These are phyloP conservation scores for Apamea sordens DNA, from an alignment of 2,888 invertebrate species.

Conservation along the genomic window DNA sequence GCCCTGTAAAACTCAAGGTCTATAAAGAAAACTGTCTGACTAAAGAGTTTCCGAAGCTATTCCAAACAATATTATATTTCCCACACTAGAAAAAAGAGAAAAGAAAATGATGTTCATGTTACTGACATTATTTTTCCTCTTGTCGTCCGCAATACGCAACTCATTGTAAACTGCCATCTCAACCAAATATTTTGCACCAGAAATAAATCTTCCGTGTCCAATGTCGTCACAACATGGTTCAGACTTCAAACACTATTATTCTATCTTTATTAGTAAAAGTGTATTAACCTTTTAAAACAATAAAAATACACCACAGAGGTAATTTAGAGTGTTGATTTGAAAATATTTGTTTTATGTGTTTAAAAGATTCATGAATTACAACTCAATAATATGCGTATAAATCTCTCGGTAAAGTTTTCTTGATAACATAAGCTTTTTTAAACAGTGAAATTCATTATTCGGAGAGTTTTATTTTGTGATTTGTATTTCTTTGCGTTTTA, in stretches of 20 bases:
- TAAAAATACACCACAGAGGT: neutral
- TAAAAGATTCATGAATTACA: slow-evolving; percentile 26
- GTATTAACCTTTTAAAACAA: slow-evolving; percentile 34
- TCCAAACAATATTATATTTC: neutral
- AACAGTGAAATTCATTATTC: slow-evolving; percentile 12
- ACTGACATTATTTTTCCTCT: slow-evolving; percentile 20
- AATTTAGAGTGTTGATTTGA: slow-evolving; percentile 10
- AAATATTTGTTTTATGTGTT: slow-evolving; percentile 46
- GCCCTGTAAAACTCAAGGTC: neutral
- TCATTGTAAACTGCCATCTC: slow-evolving; percentile 40
- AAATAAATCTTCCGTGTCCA: slow-evolving; percentile 41
- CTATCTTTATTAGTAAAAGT: slow-evolving; percentile 8
- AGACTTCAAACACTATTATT: neutral
- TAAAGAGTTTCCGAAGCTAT: neutral
- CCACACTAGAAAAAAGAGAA: neutral
- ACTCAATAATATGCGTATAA: slow-evolving; percentile 18
- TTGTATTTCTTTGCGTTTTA: neutral
- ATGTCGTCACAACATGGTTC: slow-evolving; percentile 35
- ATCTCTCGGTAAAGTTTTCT: neutral
- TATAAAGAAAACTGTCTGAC: neutral
- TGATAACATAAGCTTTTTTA: slow-evolving; percentile 6
- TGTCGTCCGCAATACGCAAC: slow-evolving; percentile 50
- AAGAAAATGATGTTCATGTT: neutral
- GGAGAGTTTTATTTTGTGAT: neutral
- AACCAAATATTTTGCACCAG: slow-evolving; percentile 45